Percentiles rank a stretch among this genome's conserved stretches.
Evolutionary conservation across 2,113 vertebrate species (phyloP).

Genomic region (Antidorcas marsupialis): DNA sequence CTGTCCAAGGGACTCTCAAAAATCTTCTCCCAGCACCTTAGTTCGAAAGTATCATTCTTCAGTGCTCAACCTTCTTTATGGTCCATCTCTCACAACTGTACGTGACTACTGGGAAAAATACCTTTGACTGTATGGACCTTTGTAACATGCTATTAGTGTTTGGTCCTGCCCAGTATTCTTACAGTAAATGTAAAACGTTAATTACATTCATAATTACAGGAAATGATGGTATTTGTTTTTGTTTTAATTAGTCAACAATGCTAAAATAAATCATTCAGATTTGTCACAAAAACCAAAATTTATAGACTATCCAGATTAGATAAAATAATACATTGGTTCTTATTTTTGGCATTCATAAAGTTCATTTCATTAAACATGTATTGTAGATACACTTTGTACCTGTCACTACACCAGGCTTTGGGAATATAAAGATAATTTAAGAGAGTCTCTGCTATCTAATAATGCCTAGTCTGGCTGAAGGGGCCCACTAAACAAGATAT

Average conservation of each 20-base stretch:
- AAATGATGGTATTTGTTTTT: slow-evolving; percentile 19
- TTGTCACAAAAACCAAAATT: neutral
- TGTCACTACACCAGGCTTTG: neutral
- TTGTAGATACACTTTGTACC: neutral
- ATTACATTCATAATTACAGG: neutral
- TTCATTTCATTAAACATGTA: neutral
- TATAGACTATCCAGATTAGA: neutral
- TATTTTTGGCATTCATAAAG: neutral
- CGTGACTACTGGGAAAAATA: neutral
- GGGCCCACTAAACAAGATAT: neutral
- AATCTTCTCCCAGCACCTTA: neutral
- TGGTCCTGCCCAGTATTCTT: neutral
- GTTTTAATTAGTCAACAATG: neutral
- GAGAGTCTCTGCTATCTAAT: neutral
- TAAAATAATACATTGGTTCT: neutral
- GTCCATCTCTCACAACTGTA: neutral
- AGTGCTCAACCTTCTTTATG: neutral
- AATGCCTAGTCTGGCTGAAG: neutral
- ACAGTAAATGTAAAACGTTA: slow-evolving; percentile 13
- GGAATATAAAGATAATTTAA: neutral
- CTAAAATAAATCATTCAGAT: slow-evolving; percentile 15
- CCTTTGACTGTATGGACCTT: neutral
- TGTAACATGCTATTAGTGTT: neutral
- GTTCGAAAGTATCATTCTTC: neutral
- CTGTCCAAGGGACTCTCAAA: neutral